Conservation (phyloP, 2,888 invertebrate genomes). For the Dryocosmus kuriphilus region DNA sequence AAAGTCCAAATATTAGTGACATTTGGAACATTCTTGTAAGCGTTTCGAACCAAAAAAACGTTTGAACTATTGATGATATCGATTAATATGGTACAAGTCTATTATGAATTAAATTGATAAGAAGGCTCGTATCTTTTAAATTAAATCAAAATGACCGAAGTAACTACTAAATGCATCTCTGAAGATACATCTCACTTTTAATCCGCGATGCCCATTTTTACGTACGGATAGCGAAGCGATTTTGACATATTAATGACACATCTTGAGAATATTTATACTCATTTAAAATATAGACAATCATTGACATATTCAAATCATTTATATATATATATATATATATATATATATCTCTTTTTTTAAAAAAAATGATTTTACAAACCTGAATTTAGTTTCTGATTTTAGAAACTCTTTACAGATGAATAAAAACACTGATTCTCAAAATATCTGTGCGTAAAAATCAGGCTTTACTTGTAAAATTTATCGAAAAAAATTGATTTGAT, state of each 20-base stretch:
- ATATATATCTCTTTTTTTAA: conserved; percentile 5
- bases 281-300: conserved; percentile 30
- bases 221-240: conserved; percentile 1
- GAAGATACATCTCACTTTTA: conserved; percentile 55
- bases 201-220: conserved; percentile 13
- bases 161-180: conserved; percentile 47
- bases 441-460: conserved; percentile 51
- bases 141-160: conserved; percentile 37
- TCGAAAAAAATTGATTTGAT: conserved; percentile 46
- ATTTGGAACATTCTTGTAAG: background rate
- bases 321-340: background rate
- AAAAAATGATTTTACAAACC: background rate
- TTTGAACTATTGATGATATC: background rate
- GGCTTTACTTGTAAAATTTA: conserved; percentile 51
- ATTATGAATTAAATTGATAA: conserved; percentile 20
- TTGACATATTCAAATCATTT: background rate
- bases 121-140: conserved; percentile 35
- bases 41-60: background rate
- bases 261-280: conserved; percentile 21
- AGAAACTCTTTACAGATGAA: conserved; percentile 40
- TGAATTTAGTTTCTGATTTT: conserved; percentile 2
- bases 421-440: conserved; percentile 31
- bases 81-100: conserved; percentile 9
- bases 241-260: background rate
- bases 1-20: background rate